Conservation (phyloP, 2,797 vertebrate species). For the Orestias chungarensis region DNA sequence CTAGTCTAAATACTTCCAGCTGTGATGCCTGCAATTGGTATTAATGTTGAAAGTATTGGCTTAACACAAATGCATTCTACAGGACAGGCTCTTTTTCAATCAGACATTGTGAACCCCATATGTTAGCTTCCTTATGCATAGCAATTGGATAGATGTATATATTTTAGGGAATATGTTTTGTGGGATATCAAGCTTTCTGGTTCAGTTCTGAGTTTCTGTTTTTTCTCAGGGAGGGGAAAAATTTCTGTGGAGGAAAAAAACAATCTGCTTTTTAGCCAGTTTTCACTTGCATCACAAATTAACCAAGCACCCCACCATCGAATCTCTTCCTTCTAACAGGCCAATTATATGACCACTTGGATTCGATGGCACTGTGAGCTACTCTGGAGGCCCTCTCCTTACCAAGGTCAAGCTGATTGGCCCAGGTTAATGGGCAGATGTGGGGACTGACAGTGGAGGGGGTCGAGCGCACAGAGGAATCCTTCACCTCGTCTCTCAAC, state of each 20-base stretch:
- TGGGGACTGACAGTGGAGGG: conserved; percentile 72
- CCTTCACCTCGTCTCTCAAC: conserved; percentile 78
- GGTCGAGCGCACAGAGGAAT: conserved; percentile 80
- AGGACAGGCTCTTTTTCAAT: background rate
- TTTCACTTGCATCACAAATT: conserved; percentile 28
- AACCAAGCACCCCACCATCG: conserved; percentile 29
- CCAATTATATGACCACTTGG: conserved; percentile 77
- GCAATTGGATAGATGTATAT: no score
- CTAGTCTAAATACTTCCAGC: background rate
- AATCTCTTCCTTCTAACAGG: conserved; percentile 62
- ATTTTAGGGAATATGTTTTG: background rate
- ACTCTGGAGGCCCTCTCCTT: conserved; percentile 71
- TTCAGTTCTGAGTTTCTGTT: background rate
- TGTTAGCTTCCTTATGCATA: background rate
- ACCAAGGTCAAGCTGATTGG: conserved; percentile 84
- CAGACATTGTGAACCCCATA: background rate
- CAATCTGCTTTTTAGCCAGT: conserved; percentile 41
- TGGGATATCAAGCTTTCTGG: background rate
- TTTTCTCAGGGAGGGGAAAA: background rate
- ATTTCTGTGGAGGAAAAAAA: conserved; percentile 17
- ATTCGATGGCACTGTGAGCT: conserved; percentile 70
- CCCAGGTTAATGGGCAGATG: conserved; percentile 82
- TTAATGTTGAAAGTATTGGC: background rate
- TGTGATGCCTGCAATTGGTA: background rate
- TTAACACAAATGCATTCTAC: background rate